Percentiles rank a stretch among this genome's conserved stretches.
Conservation (phyloP, 2,888 invertebrate genomes). For the Balanococcus diminutus region DNA sequence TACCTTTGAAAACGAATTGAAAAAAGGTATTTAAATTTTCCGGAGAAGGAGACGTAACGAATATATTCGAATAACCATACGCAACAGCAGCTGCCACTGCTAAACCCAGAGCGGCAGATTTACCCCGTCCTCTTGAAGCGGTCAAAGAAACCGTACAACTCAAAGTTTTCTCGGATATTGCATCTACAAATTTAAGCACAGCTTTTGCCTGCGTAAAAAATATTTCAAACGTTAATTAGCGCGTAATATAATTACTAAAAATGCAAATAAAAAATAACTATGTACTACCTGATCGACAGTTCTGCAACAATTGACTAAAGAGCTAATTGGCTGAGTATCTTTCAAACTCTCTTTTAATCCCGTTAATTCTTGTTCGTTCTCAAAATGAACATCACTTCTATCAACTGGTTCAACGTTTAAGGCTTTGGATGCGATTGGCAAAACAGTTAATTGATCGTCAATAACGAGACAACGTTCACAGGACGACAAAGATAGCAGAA, state of each 20-base stretch:
- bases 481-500: slow-evolving; percentile 86
- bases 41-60: slow-evolving; percentile 96
- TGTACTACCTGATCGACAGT: slow-evolving; percentile 81
- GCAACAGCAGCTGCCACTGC: slow-evolving; percentile 86
- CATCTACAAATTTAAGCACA: slow-evolving; percentile 90
- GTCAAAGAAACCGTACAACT: slow-evolving; percentile 93
- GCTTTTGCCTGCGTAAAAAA: slow-evolving; percentile 72
- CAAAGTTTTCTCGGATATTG: slow-evolving; percentile 87
- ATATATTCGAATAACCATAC: slow-evolving; percentile 88
- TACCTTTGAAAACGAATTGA: slow-evolving; percentile 91
- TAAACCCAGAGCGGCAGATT: slow-evolving; percentile 95
- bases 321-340: slow-evolving; percentile 91
- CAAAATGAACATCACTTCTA: slow-evolving; percentile 63
- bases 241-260: background rate
- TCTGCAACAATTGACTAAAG: slow-evolving; percentile 84
- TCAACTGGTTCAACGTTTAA: slow-evolving; percentile 79
- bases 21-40: slow-evolving; percentile 98
- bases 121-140: slow-evolving; percentile 95
- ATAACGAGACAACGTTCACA: slow-evolving; percentile 90
- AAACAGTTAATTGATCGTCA: slow-evolving; percentile 88
- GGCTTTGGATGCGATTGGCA: slow-evolving; percentile 86
- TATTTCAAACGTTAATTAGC: slow-evolving; percentile 4
- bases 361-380: slow-evolving; percentile 69
- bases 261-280: too few relatives aligned
- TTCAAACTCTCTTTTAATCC: slow-evolving; percentile 81